Percentiles rank a stretch among this genome's conserved stretches.
Conservation (phyloP, 2,113 vertebrate genomes). For the Neogobius melanostomus region DNA sequence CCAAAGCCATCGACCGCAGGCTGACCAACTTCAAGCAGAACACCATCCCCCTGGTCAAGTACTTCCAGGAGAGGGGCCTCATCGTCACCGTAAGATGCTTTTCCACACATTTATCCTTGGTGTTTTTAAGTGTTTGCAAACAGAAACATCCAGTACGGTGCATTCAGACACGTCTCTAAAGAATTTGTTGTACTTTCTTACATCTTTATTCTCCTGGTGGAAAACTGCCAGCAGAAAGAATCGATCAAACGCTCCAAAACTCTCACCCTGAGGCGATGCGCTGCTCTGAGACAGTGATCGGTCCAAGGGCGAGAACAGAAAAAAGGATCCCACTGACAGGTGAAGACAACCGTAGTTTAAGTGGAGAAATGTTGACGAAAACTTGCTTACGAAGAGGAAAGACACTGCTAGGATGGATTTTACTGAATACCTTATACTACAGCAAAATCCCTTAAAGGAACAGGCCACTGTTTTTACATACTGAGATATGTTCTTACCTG, state of each 20-base stretch:
- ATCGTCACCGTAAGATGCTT: conserved; percentile 87
- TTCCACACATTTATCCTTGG: too few relatives aligned
- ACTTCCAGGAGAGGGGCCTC: conserved; percentile 95
- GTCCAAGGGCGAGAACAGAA: background rate
- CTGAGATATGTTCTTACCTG: too few relatives aligned
- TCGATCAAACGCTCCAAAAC: background rate
- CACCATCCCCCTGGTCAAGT: conserved; percentile 89
- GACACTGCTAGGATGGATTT: too few relatives aligned
- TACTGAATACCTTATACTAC: too few relatives aligned
- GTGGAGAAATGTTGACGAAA: background rate
- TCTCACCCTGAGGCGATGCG: background rate
- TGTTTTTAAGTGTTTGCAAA: too few relatives aligned
- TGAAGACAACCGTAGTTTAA: background rate
- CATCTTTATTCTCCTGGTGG: background rate
- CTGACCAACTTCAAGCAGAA: conserved; percentile 98
- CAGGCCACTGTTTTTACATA: too few relatives aligned
- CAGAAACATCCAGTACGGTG: too few relatives aligned
- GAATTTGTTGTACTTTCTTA: background rate
- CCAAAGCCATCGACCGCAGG: conserved; percentile 93
- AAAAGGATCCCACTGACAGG: background rate
- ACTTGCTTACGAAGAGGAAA: too few relatives aligned
- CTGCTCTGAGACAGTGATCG: background rate
- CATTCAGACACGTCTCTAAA: background rate
- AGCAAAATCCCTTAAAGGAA: too few relatives aligned
- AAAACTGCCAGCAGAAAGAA: background rate